These are phyloP conservation scores for Okapia johnstoni DNA, from an alignment of 2,113 vertebrate species.

Conservation along the genomic window DNA sequence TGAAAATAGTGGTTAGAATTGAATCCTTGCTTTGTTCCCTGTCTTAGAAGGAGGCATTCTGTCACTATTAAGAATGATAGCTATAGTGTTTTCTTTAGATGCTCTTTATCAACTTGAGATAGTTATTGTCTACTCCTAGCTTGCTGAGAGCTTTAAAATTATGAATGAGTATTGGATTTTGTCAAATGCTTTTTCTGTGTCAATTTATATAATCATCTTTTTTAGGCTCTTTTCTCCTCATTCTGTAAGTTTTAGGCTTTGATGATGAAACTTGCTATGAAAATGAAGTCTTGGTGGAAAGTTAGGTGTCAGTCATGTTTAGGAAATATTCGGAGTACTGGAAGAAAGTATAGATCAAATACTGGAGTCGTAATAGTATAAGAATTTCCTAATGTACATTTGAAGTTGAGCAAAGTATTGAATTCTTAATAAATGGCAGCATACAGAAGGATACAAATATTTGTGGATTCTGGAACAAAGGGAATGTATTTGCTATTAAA, in stretches of 20 bases:
- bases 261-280: neutral
- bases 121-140: neutral
- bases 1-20: neutral
- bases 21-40: neutral
- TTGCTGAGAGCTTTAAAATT: neutral
- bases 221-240: neutral
- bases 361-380: neutral
- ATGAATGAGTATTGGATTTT: slow-evolving; percentile 5
- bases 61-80: neutral
- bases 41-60: neutral
- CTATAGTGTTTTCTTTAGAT: neutral
- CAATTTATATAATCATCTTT: neutral
- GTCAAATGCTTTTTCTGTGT: neutral
- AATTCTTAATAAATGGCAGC: neutral
- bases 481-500: neutral
- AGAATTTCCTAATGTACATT: neutral
- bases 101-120: neutral
- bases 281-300: neutral
- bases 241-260: neutral
- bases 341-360: neutral
- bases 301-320: neutral
- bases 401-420: neutral
- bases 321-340: neutral
- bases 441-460: neutral
- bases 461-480: neutral